These are phyloP conservation scores for Columba janthina DNA, from an alignment of 2,113 vertebrate genomes.

Conservation along the genomic window DNA sequence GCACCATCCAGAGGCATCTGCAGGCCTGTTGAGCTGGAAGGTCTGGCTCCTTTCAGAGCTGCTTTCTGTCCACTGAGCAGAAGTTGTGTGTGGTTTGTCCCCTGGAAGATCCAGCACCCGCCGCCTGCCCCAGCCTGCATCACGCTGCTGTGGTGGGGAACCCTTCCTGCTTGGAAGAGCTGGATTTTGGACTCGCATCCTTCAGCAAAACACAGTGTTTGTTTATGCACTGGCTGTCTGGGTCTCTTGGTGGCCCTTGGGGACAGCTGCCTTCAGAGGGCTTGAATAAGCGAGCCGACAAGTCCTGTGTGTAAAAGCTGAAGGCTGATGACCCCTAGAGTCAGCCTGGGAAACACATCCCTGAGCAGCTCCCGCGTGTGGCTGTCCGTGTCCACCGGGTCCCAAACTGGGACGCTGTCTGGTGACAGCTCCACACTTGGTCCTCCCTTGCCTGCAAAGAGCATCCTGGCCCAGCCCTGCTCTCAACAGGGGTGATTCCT, in stretches of 20 bases:
- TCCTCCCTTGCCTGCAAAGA: neutral
- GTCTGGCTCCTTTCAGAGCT: neutral
- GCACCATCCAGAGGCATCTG: neutral
- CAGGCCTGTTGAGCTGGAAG: neutral
- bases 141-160: neutral
- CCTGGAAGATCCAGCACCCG: neutral
- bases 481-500: neutral
- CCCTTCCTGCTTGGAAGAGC: neutral
- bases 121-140: neutral
- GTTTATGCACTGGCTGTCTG: neutral
- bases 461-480: neutral
- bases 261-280: neutral
- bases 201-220: neutral
- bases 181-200: neutral
- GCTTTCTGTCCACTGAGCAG: neutral
- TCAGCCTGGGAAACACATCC: neutral
- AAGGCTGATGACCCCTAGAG: constrained; percentile 62
- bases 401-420: fast-evolving
- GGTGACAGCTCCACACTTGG: fast-evolving
- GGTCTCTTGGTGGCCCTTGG: neutral
- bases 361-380: neutral
- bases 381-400: fast-evolving
- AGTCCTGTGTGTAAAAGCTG: neutral
- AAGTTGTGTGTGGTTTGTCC: neutral
- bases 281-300: neutral